Base-by-base conservation (phyloP, 2,888 invertebrate genomes). In the Tenthredo distinguenda region DNA sequence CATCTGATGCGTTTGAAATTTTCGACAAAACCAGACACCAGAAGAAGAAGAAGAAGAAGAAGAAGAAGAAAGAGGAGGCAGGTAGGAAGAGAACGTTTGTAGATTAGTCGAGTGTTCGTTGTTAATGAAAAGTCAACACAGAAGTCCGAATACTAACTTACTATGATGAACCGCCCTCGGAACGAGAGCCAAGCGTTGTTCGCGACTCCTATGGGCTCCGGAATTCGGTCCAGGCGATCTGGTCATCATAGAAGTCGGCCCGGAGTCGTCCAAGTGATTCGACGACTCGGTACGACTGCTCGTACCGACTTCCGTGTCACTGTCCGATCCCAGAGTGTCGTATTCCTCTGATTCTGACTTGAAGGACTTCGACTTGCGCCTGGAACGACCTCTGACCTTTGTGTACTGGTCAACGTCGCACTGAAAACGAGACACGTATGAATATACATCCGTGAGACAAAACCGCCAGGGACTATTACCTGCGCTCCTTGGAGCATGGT, bases 321-420 rank as follows among this genome's bases (percentile, higher is more conserved):
- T 95, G 89, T 95, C 95, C 74, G 95, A 95, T 86, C 95, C 95
- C 40, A 95, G 91, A 65, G 95, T 95, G 89, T 95, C 95, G 88
- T 95, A 95, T 88, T 95, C 95, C 88, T 95, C 95, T 21, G 95
- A 95, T 88, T 95, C 95, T 5, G 95, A 95, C 88, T 95, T 95
- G 87, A 94, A 94, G 4, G 94, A 93, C 89, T 94, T 94, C 0
- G 94, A 94, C 87, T 94, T 94, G 85, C 94, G 94, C 72, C 94
- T 93, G 50, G 94, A 92, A 12, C 94, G 92, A 86, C 94, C 91
- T 62, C 92, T 90, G 55, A 92, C 91, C 88, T 93, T 93, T 58
- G 92, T 91, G 86, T 93, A 92, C 85, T 92, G 92, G 87, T 93
- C 92, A 87, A 91, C 89, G 85, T 93, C 92, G 87, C 91, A 92